Base-by-base conservation (phyloP, 2,888 invertebrate genomes). In the Habroteleia sp. region DNA sequence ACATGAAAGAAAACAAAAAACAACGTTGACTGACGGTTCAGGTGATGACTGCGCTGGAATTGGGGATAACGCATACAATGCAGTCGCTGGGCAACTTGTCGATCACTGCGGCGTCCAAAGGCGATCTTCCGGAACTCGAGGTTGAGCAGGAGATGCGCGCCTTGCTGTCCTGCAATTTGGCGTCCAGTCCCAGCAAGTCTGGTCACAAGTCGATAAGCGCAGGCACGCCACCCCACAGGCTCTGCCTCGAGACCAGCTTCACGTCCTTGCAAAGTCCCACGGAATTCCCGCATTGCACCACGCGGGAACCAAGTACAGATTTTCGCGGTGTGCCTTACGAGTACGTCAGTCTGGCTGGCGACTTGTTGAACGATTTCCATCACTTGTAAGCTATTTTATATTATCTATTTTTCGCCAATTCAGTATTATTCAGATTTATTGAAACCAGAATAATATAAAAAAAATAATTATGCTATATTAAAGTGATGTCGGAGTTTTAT, bases 1-100 rank as follows among this genome's bases (percentile, higher is more conserved):
- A 16, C n/a, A 2, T 8, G 3, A 3, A 8, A 39, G 20, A 35
- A 29, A 48, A 35, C 17, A 5, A n/a, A 14, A 20, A 41, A 41
- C n/a, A 39, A 39, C 8, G 41, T 29, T 23, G 10, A 46, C 11
- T 29, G 37, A 41, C 54, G 31, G 41, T 78, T 71, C 87, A 94
- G 94, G 94, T 94, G 92, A 91, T 94, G 92, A 93, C 93, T 76
- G 92, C 94, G 81, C 91, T 93, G 86, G 95, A 95, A 44, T 95
- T 95, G 76, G 92, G 74, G 1, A 10, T 69, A 1, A 69, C 65
- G 16, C 29, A 48, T 5, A 54, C 60, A 35, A 54, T 33, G 2
- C 37, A 35, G 23, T 11, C 13, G 10, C 52, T 37, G 13, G 17
- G 11, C 1, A 29, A 39, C 13, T 33, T 58, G 60, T 84, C 84